phyloP scores from a whole-genome alignment of 2,797 vertebrate genomes.

The Poecilia velifera region DNA sequence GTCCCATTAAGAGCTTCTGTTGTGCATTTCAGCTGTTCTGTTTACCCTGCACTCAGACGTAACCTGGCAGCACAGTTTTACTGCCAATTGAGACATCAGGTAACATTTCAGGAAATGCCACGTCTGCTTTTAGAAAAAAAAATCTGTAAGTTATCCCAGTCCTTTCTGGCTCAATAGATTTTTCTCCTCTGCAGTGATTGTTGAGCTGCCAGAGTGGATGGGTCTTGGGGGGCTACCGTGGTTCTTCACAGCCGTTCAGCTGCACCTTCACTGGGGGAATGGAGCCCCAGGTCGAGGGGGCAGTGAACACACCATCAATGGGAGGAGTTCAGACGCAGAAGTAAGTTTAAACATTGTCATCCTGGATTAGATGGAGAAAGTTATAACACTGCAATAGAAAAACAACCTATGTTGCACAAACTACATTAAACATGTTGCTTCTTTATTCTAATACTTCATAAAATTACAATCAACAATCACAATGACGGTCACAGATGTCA shows the following conservation, averaged over 20 bases:
- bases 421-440: background rate
- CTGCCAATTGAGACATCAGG: background rate
- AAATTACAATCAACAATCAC: background rate
- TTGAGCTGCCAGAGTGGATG: constrained; percentile 85
- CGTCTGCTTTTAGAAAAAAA: background rate
- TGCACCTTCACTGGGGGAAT: constrained; percentile 93
- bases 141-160: background rate
- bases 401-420: no score
- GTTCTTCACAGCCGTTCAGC: constrained; percentile 84
- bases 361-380: no score
- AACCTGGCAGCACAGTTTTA: constrained; percentile 22
- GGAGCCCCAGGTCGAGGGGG: constrained; percentile 68
- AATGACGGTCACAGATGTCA: background rate
- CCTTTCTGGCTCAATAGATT: constrained; percentile 3
- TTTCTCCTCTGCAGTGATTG: constrained; percentile 73
- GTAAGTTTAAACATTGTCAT: constrained; percentile 62
- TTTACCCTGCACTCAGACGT: constrained; percentile 19
- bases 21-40: constrained; percentile 23
- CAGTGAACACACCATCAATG: constrained; percentile 89
- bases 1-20: constrained; percentile 7
- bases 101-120: background rate
- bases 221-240: constrained; percentile 82
- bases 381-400: no score
- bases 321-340: constrained; percentile 85
- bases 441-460: background rate